These are phyloP conservation scores for Drosophila oshimai DNA, from an alignment of 1,140 invertebrate species.

Conservation along the genomic window DNA sequence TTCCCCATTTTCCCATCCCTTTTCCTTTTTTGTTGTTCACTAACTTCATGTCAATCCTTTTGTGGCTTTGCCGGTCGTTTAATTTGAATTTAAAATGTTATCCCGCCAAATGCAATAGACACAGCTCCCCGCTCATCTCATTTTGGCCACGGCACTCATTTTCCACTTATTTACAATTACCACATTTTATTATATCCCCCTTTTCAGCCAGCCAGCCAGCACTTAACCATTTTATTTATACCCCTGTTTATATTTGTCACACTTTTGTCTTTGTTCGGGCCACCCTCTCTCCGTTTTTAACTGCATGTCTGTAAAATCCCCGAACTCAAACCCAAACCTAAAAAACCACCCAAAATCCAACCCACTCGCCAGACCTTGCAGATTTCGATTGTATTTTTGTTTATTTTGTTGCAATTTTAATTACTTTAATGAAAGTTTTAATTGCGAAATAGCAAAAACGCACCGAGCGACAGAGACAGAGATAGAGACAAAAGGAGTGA, in stretches of 20 bases:
- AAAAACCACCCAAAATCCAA: background rate
- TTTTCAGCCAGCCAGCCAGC: constrained; percentile 9
- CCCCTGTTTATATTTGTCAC: constrained; percentile 79
- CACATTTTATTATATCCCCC: constrained; percentile 72
- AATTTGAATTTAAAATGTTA: constrained; percentile 82
- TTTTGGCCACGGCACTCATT: constrained; percentile 58
- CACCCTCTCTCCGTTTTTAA: constrained; percentile 53
- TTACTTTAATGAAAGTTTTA: constrained; percentile 82
- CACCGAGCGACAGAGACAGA: constrained; percentile 39
- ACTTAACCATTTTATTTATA: constrained; percentile 76
- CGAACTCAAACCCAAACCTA: constrained; percentile 1
- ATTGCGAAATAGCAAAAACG: constrained; percentile 78
- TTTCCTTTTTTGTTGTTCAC: constrained; percentile 44
- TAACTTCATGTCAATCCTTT: constrained; percentile 80
- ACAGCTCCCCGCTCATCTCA: background rate
- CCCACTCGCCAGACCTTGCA: constrained; percentile 30
- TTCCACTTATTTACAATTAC: constrained; percentile 81
- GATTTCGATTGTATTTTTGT: constrained; percentile 81
- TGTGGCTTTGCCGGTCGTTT: constrained; percentile 78
- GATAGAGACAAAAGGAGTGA: background rate
- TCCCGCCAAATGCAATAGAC: constrained; percentile 64
- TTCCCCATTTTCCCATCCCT: too few species aligned
- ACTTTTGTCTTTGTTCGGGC: constrained; percentile 66
- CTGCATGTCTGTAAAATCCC: constrained; percentile 74
- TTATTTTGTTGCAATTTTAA: constrained; percentile 81